phyloP scores from a whole-genome alignment of 2,113 vertebrate species.

The Puffinus mauretanicus region DNA sequence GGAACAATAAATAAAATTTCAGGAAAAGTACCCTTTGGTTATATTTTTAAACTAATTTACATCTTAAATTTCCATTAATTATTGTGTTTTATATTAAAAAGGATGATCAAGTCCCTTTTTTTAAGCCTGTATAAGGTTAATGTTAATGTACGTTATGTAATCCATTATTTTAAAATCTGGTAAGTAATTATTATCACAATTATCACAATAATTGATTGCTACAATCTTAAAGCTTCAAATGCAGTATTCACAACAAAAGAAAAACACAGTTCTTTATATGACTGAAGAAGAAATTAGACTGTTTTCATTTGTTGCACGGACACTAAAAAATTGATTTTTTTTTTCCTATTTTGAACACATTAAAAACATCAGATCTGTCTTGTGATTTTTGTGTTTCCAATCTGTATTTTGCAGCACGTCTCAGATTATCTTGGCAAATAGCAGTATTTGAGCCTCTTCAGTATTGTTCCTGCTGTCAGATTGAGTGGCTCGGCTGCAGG shows the following conservation, averaged over 20 bases:
- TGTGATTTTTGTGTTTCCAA: background rate
- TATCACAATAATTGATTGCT: background rate
- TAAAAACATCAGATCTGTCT: background rate
- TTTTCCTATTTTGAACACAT: background rate
- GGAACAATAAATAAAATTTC: background rate
- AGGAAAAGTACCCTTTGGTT: background rate
- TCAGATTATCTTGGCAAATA: background rate
- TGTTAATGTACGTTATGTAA: background rate
- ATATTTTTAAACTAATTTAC: background rate
- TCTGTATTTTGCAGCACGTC: background rate
- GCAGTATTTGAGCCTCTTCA: background rate
- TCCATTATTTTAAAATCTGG: background rate
- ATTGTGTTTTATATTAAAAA: background rate
- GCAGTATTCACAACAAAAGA: background rate
- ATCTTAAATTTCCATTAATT: background rate
- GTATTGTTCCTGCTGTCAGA: background rate
- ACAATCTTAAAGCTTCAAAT: background rate
- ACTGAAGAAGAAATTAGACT: background rate
- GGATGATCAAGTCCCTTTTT: background rate
- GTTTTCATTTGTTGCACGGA: background rate
- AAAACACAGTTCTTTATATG: background rate
- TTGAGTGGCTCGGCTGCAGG: background rate
- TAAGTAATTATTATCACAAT: background rate
- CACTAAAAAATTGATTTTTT: background rate
- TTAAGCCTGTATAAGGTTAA: background rate